Conservation (phyloP, 2,888 invertebrate species). For the Stenotaenia linearis region DNA sequence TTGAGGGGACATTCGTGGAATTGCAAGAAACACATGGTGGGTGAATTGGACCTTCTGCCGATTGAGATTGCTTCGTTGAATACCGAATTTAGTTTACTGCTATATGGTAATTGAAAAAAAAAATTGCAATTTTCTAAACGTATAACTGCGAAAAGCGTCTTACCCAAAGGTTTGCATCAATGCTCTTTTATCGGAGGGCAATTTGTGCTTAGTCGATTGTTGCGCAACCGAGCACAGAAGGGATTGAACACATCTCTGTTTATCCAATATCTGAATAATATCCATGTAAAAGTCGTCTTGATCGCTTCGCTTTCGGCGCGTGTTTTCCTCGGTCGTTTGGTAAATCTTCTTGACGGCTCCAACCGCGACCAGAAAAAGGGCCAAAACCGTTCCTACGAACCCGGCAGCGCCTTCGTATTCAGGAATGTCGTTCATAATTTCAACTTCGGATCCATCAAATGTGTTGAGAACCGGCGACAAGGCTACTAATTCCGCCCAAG, state of each 20-base stretch:
- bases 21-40: background rate
- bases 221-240: background rate
- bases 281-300: background rate
- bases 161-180: background rate
- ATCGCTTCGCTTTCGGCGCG: background rate
- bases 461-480: conserved; percentile 12
- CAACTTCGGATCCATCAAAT: conserved; percentile 30
- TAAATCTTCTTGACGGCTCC: conserved; percentile 30
- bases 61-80: background rate
- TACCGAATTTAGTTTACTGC: background rate
- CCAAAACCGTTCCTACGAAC: background rate
- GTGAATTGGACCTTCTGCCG: background rate
- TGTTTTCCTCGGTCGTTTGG: conserved; percentile 26
- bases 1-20: background rate
- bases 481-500: conserved; percentile 31
- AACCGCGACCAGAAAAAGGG: conserved; percentile 20
- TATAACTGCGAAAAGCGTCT: too few species aligned
- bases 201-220: background rate
- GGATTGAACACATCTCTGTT: background rate
- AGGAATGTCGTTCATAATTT: conserved; percentile 30
- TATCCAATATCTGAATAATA: background rate
- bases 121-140: background rate
- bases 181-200: background rate
- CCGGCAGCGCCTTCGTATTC: conserved; percentile 27
- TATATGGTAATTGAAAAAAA: background rate